These are phyloP conservation scores for Epizoanthus ramosus DNA, from an alignment of 92 coral and sea anemone species.

Conservation along the genomic window DNA sequence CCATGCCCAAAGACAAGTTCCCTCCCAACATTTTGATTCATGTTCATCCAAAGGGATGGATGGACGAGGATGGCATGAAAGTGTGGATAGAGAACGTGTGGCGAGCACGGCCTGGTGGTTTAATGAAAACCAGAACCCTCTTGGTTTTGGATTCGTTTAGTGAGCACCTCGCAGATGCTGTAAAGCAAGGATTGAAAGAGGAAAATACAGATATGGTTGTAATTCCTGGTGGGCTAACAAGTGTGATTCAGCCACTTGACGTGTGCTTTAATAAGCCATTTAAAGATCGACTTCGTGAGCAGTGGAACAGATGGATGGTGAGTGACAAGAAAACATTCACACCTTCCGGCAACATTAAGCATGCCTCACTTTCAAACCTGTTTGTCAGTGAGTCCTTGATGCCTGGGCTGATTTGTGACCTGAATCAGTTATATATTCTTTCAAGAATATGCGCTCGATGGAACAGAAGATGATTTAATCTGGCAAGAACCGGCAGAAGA, in stretches of 20 bases:
- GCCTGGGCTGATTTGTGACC: slow-evolving; percentile 28
- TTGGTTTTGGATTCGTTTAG: slow-evolving; percentile 44
- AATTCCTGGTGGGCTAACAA: slow-evolving; percentile 60
- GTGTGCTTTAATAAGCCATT: slow-evolving; percentile 60
- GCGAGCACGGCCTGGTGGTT: slow-evolving; percentile 32
- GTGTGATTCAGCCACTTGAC: slow-evolving; percentile 59
- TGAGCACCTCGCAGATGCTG: slow-evolving; percentile 39
- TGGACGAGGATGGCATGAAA: slow-evolving; percentile 43
- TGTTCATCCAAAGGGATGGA: slow-evolving; percentile 57
- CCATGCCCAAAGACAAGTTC: slow-evolving; percentile 49
- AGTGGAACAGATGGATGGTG: slow-evolving; percentile 53
- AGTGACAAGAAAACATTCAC: slow-evolving; percentile 36
- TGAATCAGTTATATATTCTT: slow-evolving; percentile 23
- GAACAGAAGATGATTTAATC: slow-evolving; percentile 23
- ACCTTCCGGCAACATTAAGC: slow-evolving; percentile 32
- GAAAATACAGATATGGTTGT: slow-evolving; percentile 49
- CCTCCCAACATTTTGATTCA: slow-evolving; percentile 44
- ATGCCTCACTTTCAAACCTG: slow-evolving; percentile 39
- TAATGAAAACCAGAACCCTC: slow-evolving; percentile 18
- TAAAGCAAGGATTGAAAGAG: slow-evolving; percentile 25
- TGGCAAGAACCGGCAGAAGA: slow-evolving; percentile 23
- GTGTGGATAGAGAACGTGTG: slow-evolving; percentile 41
- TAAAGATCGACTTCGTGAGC: slow-evolving; percentile 39
- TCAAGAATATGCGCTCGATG: slow-evolving; percentile 24
- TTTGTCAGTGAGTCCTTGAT: slow-evolving; percentile 28